Base-by-base conservation (phyloP, 2,113 vertebrate genomes). In the Parus major region DNA sequence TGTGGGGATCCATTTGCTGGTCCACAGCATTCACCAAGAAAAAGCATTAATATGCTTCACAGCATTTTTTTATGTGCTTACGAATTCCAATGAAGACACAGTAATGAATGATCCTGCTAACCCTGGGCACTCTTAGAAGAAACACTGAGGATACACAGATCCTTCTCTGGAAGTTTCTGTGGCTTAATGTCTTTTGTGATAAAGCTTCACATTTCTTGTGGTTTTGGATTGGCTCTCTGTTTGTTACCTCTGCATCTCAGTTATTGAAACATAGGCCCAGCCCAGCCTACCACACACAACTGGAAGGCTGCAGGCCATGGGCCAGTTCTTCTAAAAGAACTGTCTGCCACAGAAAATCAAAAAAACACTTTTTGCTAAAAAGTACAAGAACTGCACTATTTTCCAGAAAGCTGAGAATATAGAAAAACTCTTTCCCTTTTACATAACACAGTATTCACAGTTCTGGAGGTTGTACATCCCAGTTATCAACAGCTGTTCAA, bases 401-500 rank as follows among this genome's bases (percentile, higher is more conserved):
- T 88, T 41, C 36, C 79, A 90, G 49, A 79, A 82, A 85, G 61
- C 66, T 72, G 47, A 87, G 33, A 82, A 82, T 10, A 29, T 1
- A 31, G 13, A 18, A 89, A 84, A 91, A 55, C 14, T 53, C 16
- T 36, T 78, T 44, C 29, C 29, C 15, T 91, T 88, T 83, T 78
- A 90, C 22, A 23, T 59, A 75, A 79, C 24, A 64, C n/a, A 47
- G 31, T 61, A 84, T 78, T 86, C 52, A 64, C 72, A 44, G 16
- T 81, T 95, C 73, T 86, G 61, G 56, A 81, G 20, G 42, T 81
- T 78, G 68, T 46, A 72, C 13, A 61, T 52, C 53, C 52, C 83
- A 49, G 61, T 64, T 86, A 93, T 24, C 83, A 93, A 89, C 81
- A 84, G 73, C 36, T 92, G 41, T 69, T 91, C 77, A 53, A 27